Evolutionary conservation across 1,140 invertebrate genomes (phyloP).

Genomic region (Diorhabda elongata): DNA sequence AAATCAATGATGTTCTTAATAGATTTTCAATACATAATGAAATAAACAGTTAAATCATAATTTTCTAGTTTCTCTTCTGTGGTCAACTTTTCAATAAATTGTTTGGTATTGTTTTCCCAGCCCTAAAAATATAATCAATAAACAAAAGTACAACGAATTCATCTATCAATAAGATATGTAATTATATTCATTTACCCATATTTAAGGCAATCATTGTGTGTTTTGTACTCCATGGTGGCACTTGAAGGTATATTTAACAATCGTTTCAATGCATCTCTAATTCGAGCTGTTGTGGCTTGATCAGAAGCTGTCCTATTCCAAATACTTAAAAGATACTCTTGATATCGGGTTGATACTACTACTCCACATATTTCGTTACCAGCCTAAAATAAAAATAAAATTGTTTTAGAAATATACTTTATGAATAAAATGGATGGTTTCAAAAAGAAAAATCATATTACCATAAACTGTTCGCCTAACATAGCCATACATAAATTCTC

Average conservation of each 20-base stretch:
- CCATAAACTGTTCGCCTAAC: constrained; percentile 97
- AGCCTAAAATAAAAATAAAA: constrained; percentile 30
- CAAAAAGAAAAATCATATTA: constrained; percentile 45
- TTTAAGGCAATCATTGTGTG: constrained; percentile 62
- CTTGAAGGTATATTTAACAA: constrained; percentile 90
- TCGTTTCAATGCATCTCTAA: constrained; percentile 89
- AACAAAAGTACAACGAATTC: constrained; percentile 1
- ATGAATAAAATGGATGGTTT: background rate
- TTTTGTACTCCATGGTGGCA: constrained; percentile 95
- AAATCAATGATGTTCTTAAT: background rate
- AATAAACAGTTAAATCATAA: background rate
- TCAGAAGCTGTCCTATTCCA: constrained; percentile 96
- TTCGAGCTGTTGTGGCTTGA: constrained; percentile 78
- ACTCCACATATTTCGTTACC: constrained; percentile 98
- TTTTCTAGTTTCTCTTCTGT: background rate
- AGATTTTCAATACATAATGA: background rate
- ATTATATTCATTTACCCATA: constrained; percentile 29
- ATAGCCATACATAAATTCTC: constrained; percentile 98
- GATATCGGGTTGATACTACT: constrained; percentile 71
- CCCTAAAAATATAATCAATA: constrained; percentile 33
- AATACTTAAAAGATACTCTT: constrained; percentile 96
- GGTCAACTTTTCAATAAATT: constrained; percentile 42
- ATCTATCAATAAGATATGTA: background rate
- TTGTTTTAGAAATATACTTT: no score
- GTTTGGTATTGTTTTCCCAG: constrained; percentile 37